Conservation (phyloP, 2,797 vertebrate genomes). For the Discoglossus pictus region DNA sequence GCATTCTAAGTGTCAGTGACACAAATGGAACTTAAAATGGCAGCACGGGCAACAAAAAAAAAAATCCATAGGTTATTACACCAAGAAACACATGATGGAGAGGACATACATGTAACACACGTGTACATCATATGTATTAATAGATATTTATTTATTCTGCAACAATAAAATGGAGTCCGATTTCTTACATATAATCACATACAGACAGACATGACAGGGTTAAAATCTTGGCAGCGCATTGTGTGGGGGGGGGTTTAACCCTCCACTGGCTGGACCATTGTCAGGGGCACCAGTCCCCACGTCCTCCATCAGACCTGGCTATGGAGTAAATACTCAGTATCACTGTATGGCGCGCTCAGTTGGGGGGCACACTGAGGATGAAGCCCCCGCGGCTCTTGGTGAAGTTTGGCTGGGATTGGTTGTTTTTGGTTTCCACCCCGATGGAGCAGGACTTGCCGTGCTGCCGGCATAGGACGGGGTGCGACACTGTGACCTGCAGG, state of each 20-base stretch:
- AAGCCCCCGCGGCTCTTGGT: constrained; percentile 91
- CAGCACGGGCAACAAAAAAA: too few relatives aligned
- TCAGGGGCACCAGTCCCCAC: constrained; percentile 12
- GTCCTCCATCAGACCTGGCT: not conserved
- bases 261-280: not conserved
- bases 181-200: constrained; percentile 1
- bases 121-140: too few relatives aligned
- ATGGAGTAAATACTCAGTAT: constrained; percentile 17
- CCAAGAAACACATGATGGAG: too few relatives aligned
- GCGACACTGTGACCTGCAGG: constrained; percentile 83
- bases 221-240: constrained; percentile 12
- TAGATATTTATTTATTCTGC: too few relatives aligned
- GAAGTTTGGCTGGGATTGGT: constrained; percentile 91
- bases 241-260: not conserved
- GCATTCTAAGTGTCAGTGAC: too few relatives aligned
- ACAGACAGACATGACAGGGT: not conserved
- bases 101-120: too few relatives aligned
- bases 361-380: constrained; percentile 88
- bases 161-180: constrained; percentile 4
- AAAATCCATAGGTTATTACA: too few relatives aligned
- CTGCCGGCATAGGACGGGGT: constrained; percentile 95
- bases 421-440: constrained; percentile 88
- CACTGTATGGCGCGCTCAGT: constrained; percentile 62
- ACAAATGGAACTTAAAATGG: too few relatives aligned
- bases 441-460: constrained; percentile 91